Percentiles rank a stretch among this genome's conserved stretches.
These are phyloP conservation scores for Ochropacha duplaris DNA, from an alignment of 2,888 invertebrate species.

Conservation along the genomic window DNA sequence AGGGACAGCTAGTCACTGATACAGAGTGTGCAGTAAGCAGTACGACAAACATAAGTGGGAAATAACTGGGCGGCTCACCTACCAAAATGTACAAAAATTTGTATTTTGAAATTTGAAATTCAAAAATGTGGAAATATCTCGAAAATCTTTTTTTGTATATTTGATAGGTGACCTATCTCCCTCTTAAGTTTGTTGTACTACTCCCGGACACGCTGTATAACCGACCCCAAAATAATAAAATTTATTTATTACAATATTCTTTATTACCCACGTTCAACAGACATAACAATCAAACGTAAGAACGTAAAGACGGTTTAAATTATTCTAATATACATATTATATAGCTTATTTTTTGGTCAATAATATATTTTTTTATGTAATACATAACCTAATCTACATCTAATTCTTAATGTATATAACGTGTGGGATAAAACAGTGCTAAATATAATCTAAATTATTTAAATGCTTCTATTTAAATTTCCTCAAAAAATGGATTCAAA, in stretches of 20 bases:
- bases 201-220: too few relatives aligned
- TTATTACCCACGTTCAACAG: constrained; percentile 52
- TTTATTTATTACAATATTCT: constrained; percentile 30
- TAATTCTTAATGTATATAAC: constrained; percentile 34
- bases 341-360: constrained; percentile 46
- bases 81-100: too few relatives aligned
- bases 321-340: constrained; percentile 7
- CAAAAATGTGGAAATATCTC: too few relatives aligned
- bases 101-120: too few relatives aligned
- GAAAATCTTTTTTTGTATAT: too few relatives aligned
- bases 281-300: constrained; percentile 45
- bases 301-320: constrained; percentile 35
- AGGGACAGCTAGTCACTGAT: too few relatives aligned
- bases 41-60: too few relatives aligned
- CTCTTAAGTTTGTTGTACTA: too few relatives aligned
- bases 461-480: constrained; percentile 53
- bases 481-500: constrained; percentile 24
- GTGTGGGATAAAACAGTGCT: constrained; percentile 70
- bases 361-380: constrained; percentile 40
- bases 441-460: constrained; percentile 39
- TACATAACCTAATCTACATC: constrained; percentile 17
- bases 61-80: too few relatives aligned
- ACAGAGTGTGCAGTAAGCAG: too few relatives aligned
- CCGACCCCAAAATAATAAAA: background rate
- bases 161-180: too few relatives aligned